Evolutionary conservation across 1,140 invertebrate genomes (phyloP), one percentile per base, ranked within the genome.

Genomic region (Heliconius nattereri): DNA sequence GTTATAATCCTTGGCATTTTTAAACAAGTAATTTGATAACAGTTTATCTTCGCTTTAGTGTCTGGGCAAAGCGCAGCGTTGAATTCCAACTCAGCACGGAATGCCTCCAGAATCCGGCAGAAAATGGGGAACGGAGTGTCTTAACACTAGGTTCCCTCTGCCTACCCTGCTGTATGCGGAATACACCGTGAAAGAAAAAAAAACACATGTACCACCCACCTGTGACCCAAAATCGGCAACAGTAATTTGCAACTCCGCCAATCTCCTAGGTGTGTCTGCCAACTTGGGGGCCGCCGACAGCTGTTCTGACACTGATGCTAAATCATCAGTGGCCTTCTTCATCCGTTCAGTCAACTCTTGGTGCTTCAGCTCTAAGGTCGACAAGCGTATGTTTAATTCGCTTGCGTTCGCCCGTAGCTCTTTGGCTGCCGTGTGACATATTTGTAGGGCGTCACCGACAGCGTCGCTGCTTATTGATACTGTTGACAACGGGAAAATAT

Each of bases 401-500:
- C 95, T 96, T 71, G 96, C 95, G 86, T 97, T 96, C 57, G 95
- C 94, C 71, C 95, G 95, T 6, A 97, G 90, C 76, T 96, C 95
- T 85, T 95, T 96, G 26, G 96, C 95, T 3, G 96, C 87, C 2
- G 96, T 96, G 87, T 96, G 96, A 83, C 95, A 97, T 84, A 96
- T 94, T 86, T 96, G 96, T 37, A 97, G 82, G 2, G 95, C 95
- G 84, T 96, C 96, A 26, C 96, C 96, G 73, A 96, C 95, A 54
- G 95, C 95, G 87, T 95, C 95, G 88, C 95, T 97, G 78, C 95
- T 96, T 57, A 95, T 96, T 84, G 96, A 96, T 79, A 96, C 96
- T 97, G 94, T 77, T 40, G 73, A 49, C 60, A 66, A 66, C 29
- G 23, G 23, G 23, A 9, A 66, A 57, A 57, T 13, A 45, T 35